phyloP scores from a whole-genome alignment of 2,113 vertebrate genomes.

The Apodemus speciosus region DNA sequence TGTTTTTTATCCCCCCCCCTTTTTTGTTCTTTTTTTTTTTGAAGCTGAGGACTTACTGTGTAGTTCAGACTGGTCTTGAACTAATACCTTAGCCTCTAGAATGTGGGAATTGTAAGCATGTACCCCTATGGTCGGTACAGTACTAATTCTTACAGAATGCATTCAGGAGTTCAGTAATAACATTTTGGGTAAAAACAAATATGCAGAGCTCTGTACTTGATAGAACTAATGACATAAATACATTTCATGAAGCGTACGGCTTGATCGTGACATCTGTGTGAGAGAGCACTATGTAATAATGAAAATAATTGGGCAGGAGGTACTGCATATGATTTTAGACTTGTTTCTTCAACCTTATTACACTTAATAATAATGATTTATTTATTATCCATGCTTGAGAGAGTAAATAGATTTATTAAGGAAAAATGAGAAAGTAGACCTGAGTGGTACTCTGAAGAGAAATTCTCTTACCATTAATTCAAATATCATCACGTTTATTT shows the following conservation, averaged over 20 bases:
- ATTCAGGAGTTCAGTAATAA: constrained; percentile 2
- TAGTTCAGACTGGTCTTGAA: too few species aligned
- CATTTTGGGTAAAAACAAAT: constrained; percentile 46
- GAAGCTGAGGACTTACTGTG: neutral
- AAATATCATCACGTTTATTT: neutral
- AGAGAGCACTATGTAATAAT: neutral
- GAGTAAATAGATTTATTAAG: neutral
- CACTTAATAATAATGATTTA: neutral
- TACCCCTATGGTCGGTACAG: neutral
- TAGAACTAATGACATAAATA: constrained; percentile 14
- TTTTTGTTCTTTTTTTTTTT: neutral
- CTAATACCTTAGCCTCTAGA: neutral
- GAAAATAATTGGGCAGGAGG: neutral
- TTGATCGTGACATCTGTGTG: neutral
- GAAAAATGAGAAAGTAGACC: constrained; percentile 1
- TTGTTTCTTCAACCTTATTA: constrained; percentile 3
- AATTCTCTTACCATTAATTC: neutral
- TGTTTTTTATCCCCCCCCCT: too few species aligned
- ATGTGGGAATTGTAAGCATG: neutral
- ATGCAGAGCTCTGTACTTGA: constrained; percentile 5
- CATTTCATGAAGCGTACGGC: constrained; percentile 38
- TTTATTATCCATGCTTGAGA: neutral
- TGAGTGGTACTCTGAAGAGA: too few species aligned
- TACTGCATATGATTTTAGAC: constrained; percentile 26
- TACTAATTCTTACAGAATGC: constrained; percentile 21